Conservation (phyloP, 1,140 invertebrate genomes). For the Zaprionus inermis region DNA sequence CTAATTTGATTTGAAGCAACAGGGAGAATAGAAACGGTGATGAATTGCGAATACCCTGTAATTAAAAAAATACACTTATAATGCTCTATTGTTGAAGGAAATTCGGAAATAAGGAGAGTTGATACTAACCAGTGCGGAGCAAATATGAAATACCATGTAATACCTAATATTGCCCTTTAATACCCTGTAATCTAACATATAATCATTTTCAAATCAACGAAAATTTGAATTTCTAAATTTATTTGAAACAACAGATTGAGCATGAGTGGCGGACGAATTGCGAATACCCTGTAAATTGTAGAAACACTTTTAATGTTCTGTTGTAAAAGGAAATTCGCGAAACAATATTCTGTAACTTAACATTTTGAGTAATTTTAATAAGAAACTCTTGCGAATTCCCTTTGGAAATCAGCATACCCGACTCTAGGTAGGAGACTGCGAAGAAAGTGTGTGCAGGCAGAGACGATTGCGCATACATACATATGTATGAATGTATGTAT, state of each 20-base stretch:
- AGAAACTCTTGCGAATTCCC: neutral
- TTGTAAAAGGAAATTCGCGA: no score
- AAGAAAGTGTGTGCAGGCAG: neutral
- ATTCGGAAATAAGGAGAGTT: no score
- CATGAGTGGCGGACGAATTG: neutral
- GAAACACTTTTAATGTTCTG: neutral
- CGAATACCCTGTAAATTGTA: neutral
- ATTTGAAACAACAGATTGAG: constrained; percentile 53
- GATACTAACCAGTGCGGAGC: no score
- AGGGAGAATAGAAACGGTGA: no score
- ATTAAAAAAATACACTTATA: no score
- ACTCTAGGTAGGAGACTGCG: neutral
- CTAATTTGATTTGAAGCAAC: constrained; percentile 65
- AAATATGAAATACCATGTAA: no score
- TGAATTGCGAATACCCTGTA: no score
- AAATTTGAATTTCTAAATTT: constrained; percentile 72
- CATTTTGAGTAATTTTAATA: neutral
- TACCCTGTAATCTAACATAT: no score
- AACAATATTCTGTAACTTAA: no score
- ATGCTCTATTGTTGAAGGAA: no score
- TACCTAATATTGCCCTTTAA: no score
- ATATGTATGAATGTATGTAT: constrained; percentile 2
- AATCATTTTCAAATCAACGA: neutral
- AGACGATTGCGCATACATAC: neutral
- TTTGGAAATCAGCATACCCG: neutral